A percentile compares a stretch with the other conserved stretches of the same genome.
phyloP scores from a whole-genome alignment of 2,888 invertebrate species.

The Tubulanus polymorphus region DNA sequence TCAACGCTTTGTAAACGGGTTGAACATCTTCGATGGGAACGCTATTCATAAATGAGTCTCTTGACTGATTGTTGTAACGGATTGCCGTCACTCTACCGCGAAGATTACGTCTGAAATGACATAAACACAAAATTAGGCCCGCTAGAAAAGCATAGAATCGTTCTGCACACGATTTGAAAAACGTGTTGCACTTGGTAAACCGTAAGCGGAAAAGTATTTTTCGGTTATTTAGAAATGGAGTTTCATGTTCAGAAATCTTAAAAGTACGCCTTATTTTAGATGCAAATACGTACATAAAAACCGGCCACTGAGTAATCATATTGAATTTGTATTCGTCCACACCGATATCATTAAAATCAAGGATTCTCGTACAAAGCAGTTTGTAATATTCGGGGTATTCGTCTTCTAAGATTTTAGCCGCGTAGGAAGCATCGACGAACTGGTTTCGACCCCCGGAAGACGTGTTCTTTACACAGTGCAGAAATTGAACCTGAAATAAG shows the following conservation, averaged over 20 bases:
- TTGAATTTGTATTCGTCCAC: constrained; percentile 57
- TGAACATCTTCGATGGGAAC: constrained; percentile 60
- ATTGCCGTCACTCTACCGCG: too few relatives aligned
- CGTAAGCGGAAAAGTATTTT: too few relatives aligned
- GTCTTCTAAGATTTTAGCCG: constrained; percentile 61
- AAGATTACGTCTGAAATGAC: too few relatives aligned
- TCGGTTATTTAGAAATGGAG: too few relatives aligned
- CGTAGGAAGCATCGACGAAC: constrained; percentile 65
- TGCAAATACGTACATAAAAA: constrained; percentile 7
- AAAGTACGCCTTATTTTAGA: too few relatives aligned
- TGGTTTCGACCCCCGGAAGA: constrained; percentile 67
- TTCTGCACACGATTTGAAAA: too few relatives aligned
- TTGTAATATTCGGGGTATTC: constrained; percentile 61
- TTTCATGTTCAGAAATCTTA: too few relatives aligned
- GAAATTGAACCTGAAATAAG: constrained; percentile 60
- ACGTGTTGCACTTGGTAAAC: too few relatives aligned
- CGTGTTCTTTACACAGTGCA: constrained; percentile 62
- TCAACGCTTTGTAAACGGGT: constrained; percentile 68
- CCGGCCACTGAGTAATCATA: constrained; percentile 1
- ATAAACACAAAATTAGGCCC: too few relatives aligned
- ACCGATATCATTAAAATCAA: constrained; percentile 73
- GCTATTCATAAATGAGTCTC: constrained; percentile 61
- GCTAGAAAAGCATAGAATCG: too few relatives aligned
- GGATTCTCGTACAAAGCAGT: constrained; percentile 60
- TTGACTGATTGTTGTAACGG: constrained; percentile 71